phyloP scores from a whole-genome alignment of 2,888 invertebrate genomes.

The Sinodicranocentrus sp. region DNA sequence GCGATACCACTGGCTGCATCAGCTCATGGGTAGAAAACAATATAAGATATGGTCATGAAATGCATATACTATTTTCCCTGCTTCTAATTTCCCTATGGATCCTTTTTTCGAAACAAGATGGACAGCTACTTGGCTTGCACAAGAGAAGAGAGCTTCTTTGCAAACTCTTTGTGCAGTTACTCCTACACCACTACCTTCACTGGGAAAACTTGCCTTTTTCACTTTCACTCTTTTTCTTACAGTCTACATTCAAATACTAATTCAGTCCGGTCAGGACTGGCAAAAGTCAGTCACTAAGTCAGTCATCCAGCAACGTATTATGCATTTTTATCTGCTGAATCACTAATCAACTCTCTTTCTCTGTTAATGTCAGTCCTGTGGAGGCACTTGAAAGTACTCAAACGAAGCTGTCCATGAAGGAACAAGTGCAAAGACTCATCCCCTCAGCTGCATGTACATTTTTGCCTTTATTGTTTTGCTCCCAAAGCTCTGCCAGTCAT shows the following conservation, averaged over 20 bases:
- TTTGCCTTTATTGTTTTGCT: too few relatives aligned
- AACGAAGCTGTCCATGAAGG: too few relatives aligned
- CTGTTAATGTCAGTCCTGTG: too few relatives aligned
- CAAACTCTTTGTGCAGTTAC: conserved; percentile 26
- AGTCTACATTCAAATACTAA: conserved; percentile 44
- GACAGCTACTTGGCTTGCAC: conserved; percentile 32
- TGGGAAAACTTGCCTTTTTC: neutral
- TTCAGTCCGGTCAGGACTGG: conserved; percentile 15
- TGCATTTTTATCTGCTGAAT: conserved; percentile 52
- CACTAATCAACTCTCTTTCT: conserved; percentile 40
- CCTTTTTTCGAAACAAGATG: conserved; percentile 47
- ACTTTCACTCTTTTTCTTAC: conserved; percentile 39
- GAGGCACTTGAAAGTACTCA: too few relatives aligned
- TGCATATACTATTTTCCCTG: conserved; percentile 20
- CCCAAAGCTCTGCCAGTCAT: too few relatives aligned
- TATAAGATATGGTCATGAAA: too few relatives aligned
- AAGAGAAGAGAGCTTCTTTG: neutral
- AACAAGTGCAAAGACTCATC: too few relatives aligned
- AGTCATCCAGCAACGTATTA: conserved; percentile 20
- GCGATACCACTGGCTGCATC: too few relatives aligned
- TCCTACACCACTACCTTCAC: neutral
- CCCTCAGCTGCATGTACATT: too few relatives aligned
- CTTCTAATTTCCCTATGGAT: conserved; percentile 65
- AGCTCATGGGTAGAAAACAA: too few relatives aligned
- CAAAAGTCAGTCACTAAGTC: conserved; percentile 18